Conservation (phyloP, 2,797 vertebrate species). For the Mormyrus proboscirostris region DNA sequence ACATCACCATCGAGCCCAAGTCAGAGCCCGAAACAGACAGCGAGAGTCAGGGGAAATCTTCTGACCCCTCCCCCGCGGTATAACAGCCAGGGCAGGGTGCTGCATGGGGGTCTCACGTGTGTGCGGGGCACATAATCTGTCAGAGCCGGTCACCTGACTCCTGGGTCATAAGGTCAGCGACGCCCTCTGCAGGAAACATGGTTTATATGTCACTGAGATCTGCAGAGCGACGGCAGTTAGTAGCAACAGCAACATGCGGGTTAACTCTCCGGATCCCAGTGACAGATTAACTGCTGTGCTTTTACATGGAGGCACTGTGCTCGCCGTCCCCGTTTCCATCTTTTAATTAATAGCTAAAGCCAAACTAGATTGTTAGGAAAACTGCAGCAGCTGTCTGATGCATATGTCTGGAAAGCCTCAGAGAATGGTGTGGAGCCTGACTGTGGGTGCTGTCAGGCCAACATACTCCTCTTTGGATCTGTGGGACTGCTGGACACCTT, state of each 20-base stretch:
- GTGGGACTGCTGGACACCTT: background rate
- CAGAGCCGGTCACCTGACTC: background rate
- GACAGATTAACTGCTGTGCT: background rate
- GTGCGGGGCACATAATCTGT: background rate
- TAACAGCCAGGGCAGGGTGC: constrained; percentile 33
- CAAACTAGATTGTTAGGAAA: background rate
- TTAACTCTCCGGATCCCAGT: background rate
- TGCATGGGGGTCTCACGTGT: background rate
- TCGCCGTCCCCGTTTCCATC: background rate
- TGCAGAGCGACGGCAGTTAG: background rate
- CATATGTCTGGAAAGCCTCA: background rate
- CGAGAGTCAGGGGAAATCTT: constrained; percentile 43
- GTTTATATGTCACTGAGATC: background rate
- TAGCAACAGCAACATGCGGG: background rate
- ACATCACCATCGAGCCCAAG: constrained; percentile 62
- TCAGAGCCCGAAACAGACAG: constrained; percentile 52
- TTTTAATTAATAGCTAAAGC: background rate
- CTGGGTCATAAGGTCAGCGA: background rate
- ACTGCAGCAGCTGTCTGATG: background rate
- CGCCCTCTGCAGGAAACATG: background rate
- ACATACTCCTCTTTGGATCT: background rate
- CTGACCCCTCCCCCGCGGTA: constrained; percentile 50
- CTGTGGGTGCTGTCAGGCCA: background rate
- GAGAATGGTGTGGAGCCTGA: background rate
- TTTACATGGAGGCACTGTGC: background rate